phyloP scores from a whole-genome alignment of 2,888 invertebrate species.

The Pelosia muscerda region DNA sequence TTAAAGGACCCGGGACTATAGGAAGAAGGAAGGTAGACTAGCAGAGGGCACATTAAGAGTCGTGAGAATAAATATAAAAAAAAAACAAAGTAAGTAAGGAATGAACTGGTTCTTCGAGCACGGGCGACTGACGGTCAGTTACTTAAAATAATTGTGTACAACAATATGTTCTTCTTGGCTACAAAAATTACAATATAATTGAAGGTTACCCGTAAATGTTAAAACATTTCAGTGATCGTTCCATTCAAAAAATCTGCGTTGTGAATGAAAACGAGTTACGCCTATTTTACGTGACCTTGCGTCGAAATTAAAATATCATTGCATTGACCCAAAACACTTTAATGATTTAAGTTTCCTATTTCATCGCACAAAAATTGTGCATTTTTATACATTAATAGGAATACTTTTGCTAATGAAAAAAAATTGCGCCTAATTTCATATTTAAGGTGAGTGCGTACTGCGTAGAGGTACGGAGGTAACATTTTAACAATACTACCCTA shows the following conservation, averaged over 20 bases:
- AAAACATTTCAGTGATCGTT: neutral
- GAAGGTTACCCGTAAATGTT: neutral
- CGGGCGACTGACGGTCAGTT: too few relatives aligned
- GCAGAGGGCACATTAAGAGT: too few relatives aligned
- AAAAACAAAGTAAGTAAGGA: too few relatives aligned
- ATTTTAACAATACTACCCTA: too few relatives aligned
- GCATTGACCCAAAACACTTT: neutral
- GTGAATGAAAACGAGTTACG: neutral
- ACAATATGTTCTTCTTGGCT: neutral
- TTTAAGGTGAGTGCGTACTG: neutral
- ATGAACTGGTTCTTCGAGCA: too few relatives aligned
- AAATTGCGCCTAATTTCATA: neutral
- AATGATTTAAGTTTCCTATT: neutral
- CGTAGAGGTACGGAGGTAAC: neutral
- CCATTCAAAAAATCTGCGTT: constrained; percentile 1
- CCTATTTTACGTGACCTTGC: neutral
- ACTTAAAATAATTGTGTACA: neutral
- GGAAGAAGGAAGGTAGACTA: too few relatives aligned
- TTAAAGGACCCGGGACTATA: too few relatives aligned
- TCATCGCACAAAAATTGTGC: neutral
- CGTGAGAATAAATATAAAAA: too few relatives aligned
- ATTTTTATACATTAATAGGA: neutral
- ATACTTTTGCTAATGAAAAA: neutral
- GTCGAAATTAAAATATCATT: neutral
- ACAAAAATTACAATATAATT: neutral